A percentile compares a stretch with the other conserved stretches of the same genome.
Evolutionary conservation across 2,113 vertebrate species (phyloP).

Genomic region (Salvator merianae): DNA sequence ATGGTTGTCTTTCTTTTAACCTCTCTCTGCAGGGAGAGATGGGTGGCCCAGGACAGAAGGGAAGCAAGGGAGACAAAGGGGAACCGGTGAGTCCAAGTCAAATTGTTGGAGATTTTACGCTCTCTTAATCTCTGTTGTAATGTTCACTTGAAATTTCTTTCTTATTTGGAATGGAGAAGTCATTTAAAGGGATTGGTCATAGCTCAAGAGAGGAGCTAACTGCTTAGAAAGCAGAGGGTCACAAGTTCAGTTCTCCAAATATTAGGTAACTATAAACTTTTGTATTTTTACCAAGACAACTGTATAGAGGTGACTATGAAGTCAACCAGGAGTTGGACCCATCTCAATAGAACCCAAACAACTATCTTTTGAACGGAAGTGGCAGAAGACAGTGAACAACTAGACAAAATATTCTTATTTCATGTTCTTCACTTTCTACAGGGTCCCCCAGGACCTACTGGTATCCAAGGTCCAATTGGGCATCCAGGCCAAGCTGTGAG

Average conservation of each 20-base stretch:
- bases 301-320: too few species aligned
- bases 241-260: too few species aligned
- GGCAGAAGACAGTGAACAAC: too few species aligned
- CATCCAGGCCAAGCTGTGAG: slow-evolving; percentile 82
- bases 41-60: slow-evolving; percentile 87
- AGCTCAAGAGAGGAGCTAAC: too few species aligned
- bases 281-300: accelerated
- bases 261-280: too few species aligned
- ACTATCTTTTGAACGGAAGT: not conserved
- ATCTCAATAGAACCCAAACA: too few species aligned
- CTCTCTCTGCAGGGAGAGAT: slow-evolving; percentile 81
- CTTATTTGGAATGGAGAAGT: not conserved
- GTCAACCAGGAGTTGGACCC: too few species aligned
- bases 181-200: accelerated
- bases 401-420: accelerated
- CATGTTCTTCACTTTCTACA: slow-evolving; percentile 47
- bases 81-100: slow-evolving; percentile 79
- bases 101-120: too few species aligned
- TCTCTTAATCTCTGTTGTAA: not conserved
- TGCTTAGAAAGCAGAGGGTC: too few species aligned
- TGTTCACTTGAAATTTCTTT: not conserved
- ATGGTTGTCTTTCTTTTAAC: not conserved
- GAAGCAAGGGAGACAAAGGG: slow-evolving; percentile 91
- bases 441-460: slow-evolving; percentile 87
- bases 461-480: slow-evolving; percentile 84